These are phyloP conservation scores for Phoeniculus purpureus DNA, from an alignment of 2,797 vertebrate genomes.

Conservation along the genomic window DNA sequence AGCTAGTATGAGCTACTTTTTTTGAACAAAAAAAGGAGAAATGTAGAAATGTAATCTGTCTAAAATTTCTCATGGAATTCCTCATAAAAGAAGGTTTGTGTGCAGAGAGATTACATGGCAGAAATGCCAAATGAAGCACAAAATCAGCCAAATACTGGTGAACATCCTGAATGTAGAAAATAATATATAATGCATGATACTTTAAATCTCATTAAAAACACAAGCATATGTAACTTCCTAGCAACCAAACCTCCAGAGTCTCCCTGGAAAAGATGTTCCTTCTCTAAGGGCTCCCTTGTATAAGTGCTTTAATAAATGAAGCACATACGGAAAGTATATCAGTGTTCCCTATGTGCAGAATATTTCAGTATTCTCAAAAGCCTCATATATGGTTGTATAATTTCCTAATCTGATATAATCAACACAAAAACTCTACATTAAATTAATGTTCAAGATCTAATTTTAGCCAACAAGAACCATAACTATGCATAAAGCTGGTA, in stretches of 20 bases:
- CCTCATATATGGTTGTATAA: constrained; percentile 66
- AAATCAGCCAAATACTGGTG: constrained; percentile 73
- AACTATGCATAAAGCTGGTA: not conserved
- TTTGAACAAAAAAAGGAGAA: constrained; percentile 22
- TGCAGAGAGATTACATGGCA: constrained; percentile 60
- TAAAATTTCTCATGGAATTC: constrained; percentile 67
- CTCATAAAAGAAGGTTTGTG: constrained; percentile 60
- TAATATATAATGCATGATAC: constrained; percentile 78
- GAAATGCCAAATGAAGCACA: constrained; percentile 71
- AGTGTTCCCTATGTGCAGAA: constrained; percentile 35
- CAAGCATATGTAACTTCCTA: constrained; percentile 79
- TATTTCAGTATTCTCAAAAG: constrained; percentile 68
- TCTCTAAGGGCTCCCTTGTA: constrained; percentile 67
- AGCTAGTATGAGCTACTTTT: constrained; percentile 35
- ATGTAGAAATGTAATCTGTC: constrained; percentile 47
- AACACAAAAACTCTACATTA: constrained; percentile 74
- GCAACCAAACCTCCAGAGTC: constrained; percentile 78
- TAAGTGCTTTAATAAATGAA: constrained; percentile 80
- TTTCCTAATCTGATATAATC: constrained; percentile 78
- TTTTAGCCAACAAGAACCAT: constrained; percentile 57
- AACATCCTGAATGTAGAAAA: constrained; percentile 73
- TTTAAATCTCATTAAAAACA: constrained; percentile 81
- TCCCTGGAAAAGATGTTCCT: constrained; percentile 71
- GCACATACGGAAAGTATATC: constrained; percentile 70
- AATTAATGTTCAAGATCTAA: constrained; percentile 74